Evolutionary conservation across 2,113 vertebrate genomes (phyloP), one percentile per base, ranked within the genome.

Genomic region (Xyliphius kryptos): DNA sequence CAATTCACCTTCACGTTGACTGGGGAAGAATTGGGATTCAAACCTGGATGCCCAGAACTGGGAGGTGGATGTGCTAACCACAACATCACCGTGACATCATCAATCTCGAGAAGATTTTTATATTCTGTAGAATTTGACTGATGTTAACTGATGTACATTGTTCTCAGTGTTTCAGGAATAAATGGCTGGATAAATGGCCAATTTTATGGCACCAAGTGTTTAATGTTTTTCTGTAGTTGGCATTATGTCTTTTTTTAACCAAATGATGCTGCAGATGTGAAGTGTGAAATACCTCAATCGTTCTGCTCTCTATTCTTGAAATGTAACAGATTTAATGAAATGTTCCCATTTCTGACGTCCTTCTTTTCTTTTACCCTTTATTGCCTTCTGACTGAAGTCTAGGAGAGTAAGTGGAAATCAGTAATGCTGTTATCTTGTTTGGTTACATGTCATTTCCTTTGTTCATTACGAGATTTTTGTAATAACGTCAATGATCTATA

Each of bases 361-460:
- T 13, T 69, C 14, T 83, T 81, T 87, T 81, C 83, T 74, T 84
- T 76, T 80, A 63, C 74, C 81, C n/a, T 51, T 56, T 65, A 36
- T 84, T 89, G 88, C 89, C 82, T 86, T 91, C 89, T 86, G 87
- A 88, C 87, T 83, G 89, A 91, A 93, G 91, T 92, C 91, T 87
- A 91, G 91, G 87, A 92, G 91, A 93, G 91, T 93, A 93, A 92
- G 91, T 93, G 21, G 56, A 76, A 68, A 70, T 71, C 77, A 83
- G 69, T 67, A 69, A 73, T 74, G 63, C 63, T 67, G 22, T 56
- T 66, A 40, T 65, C 52, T 36, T n/a, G 32, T 21, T 6, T 59
- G 15, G 6, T 5, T 66, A 6, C 14, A 2, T 15, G 20, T 19
- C 14, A 14, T 32, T 44, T 60, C 40, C 1, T 32, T 32, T 14